Base-by-base conservation (phyloP, 2,797 vertebrate species). In the Bradypus variegatus region DNA sequence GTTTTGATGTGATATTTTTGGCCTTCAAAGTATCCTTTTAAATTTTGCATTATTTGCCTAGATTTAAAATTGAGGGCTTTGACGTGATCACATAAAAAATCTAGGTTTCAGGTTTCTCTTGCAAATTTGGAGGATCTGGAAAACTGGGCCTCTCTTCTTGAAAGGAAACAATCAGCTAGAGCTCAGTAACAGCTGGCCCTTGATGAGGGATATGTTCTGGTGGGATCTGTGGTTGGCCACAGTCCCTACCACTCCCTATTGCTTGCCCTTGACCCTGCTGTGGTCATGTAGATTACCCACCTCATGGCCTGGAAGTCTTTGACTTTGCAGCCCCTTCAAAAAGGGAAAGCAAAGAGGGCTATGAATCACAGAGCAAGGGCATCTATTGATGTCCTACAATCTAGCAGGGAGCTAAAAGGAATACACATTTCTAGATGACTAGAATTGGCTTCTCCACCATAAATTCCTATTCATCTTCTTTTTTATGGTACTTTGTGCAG, bases 31-130 rank as follows among this genome's bases (percentile, higher is more conserved):
- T 11, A 73, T 13, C 6, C 45, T 92, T 86, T 75, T 72, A 41
- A 77, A 69, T 15, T 84, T 31, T 85, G 12, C 33, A 70, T 92
- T 91, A 75, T 83, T 80, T 95, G 33, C 69, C 31, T 55, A 41
- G 21, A 69, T 50, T 86, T 75, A 31, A 81, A 83, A 73, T 62
- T 4, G 70, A 25, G 45, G 19, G 23, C 10, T 72, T 80, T 90
- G 58, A 13, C 88, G 3, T 36, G 36, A 41, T 90, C 31, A 55
- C 15, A 53, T 82, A 53, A 89, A 45, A 90, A 75, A 60, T 79
- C 81, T 82, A 79, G 55, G 87, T 90, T 92, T 85, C 64, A 62
- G 10, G 4, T 77, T 89, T 90, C 86, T 86, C 25, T 91, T 62
- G 50, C 87, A 89, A 93, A 80, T 83, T 14, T 36, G 65, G 72